A percentile compares a stretch with the other conserved stretches of the same genome.
phyloP scores from a whole-genome alignment of 2,113 vertebrate species.

The Macquaria ambigua region DNA sequence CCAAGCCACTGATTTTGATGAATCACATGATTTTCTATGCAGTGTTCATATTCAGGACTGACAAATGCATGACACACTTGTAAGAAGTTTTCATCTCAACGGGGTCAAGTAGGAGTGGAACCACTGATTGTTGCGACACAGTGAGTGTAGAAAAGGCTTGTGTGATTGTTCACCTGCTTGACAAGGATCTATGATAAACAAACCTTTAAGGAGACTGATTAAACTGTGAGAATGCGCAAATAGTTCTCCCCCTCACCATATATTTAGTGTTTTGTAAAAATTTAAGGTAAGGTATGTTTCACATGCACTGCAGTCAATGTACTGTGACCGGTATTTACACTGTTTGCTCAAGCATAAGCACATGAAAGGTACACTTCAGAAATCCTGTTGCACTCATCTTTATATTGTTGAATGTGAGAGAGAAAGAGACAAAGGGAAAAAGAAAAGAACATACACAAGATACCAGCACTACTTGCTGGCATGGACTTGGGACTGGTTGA shows the following conservation, averaged over 20 bases:
- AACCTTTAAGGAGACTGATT: constrained; percentile 12
- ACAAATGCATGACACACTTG: not conserved
- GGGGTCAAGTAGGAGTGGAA: constrained; percentile 9
- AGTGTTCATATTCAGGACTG: constrained; percentile 18
- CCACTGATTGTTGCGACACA: constrained; percentile 23
- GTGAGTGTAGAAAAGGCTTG: not conserved
- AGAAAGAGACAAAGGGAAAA: not conserved
- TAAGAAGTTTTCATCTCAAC: constrained; percentile 14
- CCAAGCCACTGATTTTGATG: constrained; percentile 12
- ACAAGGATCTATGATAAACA: constrained; percentile 30
- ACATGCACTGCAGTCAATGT: not conserved
- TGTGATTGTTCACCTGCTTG: constrained; percentile 28
- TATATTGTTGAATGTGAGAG: not conserved
- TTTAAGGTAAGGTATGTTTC: not conserved
- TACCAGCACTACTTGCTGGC: constrained; percentile 19
- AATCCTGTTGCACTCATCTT: not conserved
- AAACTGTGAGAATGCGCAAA: not conserved
- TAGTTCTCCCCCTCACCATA: not conserved
- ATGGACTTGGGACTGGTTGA: constrained; percentile 41
- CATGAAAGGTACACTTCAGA: constrained; percentile 4
- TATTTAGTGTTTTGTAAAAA: not conserved
- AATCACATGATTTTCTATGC: constrained; percentile 13
- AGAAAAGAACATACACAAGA: not conserved
- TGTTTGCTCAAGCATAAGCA: constrained; percentile 12
- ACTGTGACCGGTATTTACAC: not conserved